Evolutionary conservation across 2,797 vertebrate genomes (phyloP), one percentile per base, ranked within the genome.

Genomic region (Melanogrammus aeglefinus): DNA sequence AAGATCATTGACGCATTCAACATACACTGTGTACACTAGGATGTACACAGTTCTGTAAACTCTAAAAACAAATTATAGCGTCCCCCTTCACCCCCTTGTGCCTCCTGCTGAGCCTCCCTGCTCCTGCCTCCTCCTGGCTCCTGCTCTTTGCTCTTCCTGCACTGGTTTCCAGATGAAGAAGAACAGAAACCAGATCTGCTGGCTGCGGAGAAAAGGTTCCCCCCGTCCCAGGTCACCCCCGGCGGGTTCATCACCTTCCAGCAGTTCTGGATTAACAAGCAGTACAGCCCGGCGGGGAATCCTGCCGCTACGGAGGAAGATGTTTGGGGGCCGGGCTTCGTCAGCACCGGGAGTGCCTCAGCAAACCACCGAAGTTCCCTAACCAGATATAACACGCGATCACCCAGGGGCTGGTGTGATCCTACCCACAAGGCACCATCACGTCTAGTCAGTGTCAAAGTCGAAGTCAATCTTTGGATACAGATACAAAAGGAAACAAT

Each of bases 151-250:
- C 14, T n/a, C 33, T 38, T 18, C 66, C 44, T 44, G 14, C n/a
- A n/a, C 75, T 78, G 4, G 70, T 51, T 9, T n/a, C n/a, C 83
- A 96, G 96, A 93, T 95, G 92, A 96, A 96, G 87, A 95, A 94
- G 74, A 96, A 96, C 80, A 92, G 92, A 18, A 96, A 96, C 85
- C 96, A 96, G 87, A 88, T 96, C 74, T 96, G 95, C 78, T 96
- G 96, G 96, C 84, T 96, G 29, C 85, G 80, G 92, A 95, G 87
- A 96, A 94, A n/a, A n/a, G 85, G 91, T 88, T 12, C 13, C 74
- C 0, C 93, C n/a, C n/a, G 94, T 18, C 87, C 91, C 6, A 76
- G 0, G 71, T 39, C 38, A 75, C 83, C 3, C 88, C 90, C 72
- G 92, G 84, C 0, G 87, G 90, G 36, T 96, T 94, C 80, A 82